Percentiles rank a stretch among this genome's conserved stretches.
Conservation (phyloP, 1,140 invertebrate genomes). For the Drosophila teissieri region DNA sequence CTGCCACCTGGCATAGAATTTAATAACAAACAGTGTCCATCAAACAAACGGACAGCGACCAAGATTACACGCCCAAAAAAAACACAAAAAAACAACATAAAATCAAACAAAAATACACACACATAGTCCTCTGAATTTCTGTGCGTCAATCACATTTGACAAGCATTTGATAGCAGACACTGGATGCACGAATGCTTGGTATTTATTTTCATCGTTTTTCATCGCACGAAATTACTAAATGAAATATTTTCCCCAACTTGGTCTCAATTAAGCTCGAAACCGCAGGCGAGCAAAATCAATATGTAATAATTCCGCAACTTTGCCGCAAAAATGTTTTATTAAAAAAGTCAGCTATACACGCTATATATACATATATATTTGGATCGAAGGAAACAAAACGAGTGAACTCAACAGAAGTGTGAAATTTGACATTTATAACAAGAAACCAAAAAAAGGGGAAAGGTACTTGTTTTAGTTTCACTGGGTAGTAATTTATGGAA, state of each 20-base stretch:
- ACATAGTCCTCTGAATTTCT: background rate
- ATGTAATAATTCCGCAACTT: background rate
- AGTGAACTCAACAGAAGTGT: conserved; percentile 21
- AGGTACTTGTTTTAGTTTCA: too few species aligned
- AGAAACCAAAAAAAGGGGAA: too few species aligned
- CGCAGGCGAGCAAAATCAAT: conserved; percentile 26
- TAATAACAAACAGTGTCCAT: conserved; percentile 69
- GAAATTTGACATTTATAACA: background rate
- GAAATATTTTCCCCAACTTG: background rate
- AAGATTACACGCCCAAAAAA: conserved; percentile 10
- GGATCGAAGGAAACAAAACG: background rate
- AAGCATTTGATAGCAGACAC: conserved; percentile 13
- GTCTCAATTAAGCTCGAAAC: conserved; percentile 17
- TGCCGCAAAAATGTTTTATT: conserved; percentile 19
- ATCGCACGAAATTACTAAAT: conserved; percentile 5
- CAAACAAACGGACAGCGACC: conserved; percentile 40
- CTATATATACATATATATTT: too few species aligned
- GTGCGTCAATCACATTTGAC: conserved; percentile 39
- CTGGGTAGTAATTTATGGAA: too few species aligned
- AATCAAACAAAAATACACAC: background rate
- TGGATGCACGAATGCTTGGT: background rate
- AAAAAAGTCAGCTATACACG: background rate
- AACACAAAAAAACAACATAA: too few species aligned
- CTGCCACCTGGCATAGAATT: conserved; percentile 16
- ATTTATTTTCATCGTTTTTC: conserved; percentile 1